These are phyloP conservation scores for Zaprionus africanus DNA, from an alignment of 1,140 invertebrate species.

Conservation along the genomic window DNA sequence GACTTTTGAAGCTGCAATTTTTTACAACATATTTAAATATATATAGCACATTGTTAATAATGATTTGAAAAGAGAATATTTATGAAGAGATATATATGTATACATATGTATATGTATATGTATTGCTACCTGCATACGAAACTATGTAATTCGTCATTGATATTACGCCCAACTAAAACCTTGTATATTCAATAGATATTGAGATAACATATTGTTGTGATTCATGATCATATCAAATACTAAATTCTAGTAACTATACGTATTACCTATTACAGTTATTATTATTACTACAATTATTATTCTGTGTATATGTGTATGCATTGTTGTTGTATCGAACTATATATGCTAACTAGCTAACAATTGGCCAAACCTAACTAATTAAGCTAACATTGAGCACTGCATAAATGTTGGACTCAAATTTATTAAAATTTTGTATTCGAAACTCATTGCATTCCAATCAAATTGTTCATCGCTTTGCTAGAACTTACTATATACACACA, in stretches of 20 bases:
- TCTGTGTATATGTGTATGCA: slow-evolving; percentile 40
- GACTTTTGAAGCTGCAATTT: slow-evolving; percentile 55
- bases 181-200: slow-evolving; percentile 73
- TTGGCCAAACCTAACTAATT: slow-evolving; percentile 69
- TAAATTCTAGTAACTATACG: slow-evolving; percentile 63
- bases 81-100: not conserved
- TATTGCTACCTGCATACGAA: slow-evolving; percentile 37
- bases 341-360: slow-evolving; percentile 50
- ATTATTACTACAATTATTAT: slow-evolving; percentile 22
- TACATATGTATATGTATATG: slow-evolving; percentile 9
- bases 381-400: slow-evolving; percentile 52
- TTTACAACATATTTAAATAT: slow-evolving; percentile 39
- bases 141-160: slow-evolving; percentile 70
- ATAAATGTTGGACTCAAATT: slow-evolving; percentile 12
- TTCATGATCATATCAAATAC: slow-evolving; percentile 79
- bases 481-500: slow-evolving; percentile 41
- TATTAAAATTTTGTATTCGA: slow-evolving; percentile 57
- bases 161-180: slow-evolving; percentile 64
- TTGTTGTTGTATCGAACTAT: slow-evolving; percentile 67
- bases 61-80: slow-evolving; percentile 54
- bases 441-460: slow-evolving; percentile 67
- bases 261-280: slow-evolving; percentile 31
- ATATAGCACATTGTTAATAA: slow-evolving; percentile 64
- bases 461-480: slow-evolving; percentile 55
- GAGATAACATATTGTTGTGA: slow-evolving; percentile 73